Conservation (phyloP, 2,797 vertebrate genomes). For the Gymnothorax reevesii region DNA sequence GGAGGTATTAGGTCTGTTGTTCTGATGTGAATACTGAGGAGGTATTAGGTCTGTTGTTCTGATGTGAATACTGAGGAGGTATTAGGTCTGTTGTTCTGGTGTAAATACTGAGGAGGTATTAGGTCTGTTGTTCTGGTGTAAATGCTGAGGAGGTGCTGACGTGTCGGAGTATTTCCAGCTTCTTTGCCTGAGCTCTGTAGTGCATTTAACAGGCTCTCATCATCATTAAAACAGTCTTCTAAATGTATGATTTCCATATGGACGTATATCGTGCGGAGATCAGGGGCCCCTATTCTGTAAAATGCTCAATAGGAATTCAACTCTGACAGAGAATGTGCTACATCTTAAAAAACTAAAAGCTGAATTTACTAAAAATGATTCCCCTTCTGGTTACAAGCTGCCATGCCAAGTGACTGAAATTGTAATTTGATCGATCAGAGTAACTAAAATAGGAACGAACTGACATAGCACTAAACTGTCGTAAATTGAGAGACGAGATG, state of each 20-base stretch:
- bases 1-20: conserved; percentile 97
- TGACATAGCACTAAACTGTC: too few species aligned
- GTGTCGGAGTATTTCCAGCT: conserved; percentile 35
- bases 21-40: conserved; percentile 55
- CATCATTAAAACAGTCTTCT: conserved; percentile 52
- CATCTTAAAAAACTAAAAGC: too few species aligned
- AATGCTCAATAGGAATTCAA: too few species aligned
- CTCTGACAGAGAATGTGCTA: too few species aligned
- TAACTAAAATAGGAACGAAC: too few species aligned
- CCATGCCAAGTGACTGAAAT: too few species aligned
- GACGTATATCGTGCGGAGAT: conserved; percentile 51
- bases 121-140: conserved; percentile 98
- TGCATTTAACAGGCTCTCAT: conserved; percentile 62
- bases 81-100: conserved; percentile 85
- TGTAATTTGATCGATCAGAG: too few species aligned
- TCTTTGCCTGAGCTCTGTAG: conserved; percentile 59
- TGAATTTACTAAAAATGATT: too few species aligned
- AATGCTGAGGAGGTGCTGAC: conserved; percentile 69
- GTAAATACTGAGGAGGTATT: conserved; percentile 81
- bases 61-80: conserved; percentile 73
- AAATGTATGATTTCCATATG: conserved; percentile 61
- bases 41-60: conserved; percentile 92
- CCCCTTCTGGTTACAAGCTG: too few species aligned
- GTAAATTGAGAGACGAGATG: too few species aligned
- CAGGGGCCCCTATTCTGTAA: conserved; percentile 42